Evolutionary conservation across 2,113 vertebrate genomes (phyloP), one percentile per base, ranked within the genome.

Genomic region (Gymnobelideus leadbeateri): DNA sequence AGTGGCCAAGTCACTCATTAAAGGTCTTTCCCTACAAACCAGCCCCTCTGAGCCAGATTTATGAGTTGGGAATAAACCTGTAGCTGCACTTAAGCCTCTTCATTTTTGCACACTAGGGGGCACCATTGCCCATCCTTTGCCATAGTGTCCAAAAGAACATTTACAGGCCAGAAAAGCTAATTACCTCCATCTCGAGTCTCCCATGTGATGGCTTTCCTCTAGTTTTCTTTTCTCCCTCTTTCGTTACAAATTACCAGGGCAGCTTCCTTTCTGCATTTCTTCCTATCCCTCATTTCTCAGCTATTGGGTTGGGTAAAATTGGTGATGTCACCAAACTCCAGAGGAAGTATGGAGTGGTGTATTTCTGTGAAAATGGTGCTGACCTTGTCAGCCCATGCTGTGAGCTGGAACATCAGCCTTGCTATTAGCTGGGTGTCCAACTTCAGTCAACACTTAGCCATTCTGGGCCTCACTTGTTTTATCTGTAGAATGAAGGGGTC

Each of bases 51-150:
- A 50, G 21, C 31, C 43, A 16, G 0, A n/a, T 89, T 91, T 14
- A 68, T 50, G 2, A 16, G 0, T 4, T 12, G 89, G 28, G 84
- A 61, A 25, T 61, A 28, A 92, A 84, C 0, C 14, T 49, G 37
- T 91, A 51, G n/a, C 23, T 16, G 53, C 26, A 89, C 51, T 54
- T 54, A 25, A 24, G 47, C 3, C 16, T 57, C 16, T 52, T 77
- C 9, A 84, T 16, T 25, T 43, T 93, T 57, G 50, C 95, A 94
- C 96, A 94, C 90, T 89, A 2, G 93, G 50, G 21, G 91, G 93
- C 84, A 37, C 14, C 52, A 28, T 55, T 92, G 26, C 3, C 53
- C 91, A 95, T 96, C 93, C 47, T 94, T 90, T 84, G 9, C 10
- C 10, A 10, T 46, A 2, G 9, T 26, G 12, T 49, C 26, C 51